These are phyloP conservation scores for Cavia aperea DNA, from an alignment of 2,113 vertebrate genomes.

Conservation along the genomic window DNA sequence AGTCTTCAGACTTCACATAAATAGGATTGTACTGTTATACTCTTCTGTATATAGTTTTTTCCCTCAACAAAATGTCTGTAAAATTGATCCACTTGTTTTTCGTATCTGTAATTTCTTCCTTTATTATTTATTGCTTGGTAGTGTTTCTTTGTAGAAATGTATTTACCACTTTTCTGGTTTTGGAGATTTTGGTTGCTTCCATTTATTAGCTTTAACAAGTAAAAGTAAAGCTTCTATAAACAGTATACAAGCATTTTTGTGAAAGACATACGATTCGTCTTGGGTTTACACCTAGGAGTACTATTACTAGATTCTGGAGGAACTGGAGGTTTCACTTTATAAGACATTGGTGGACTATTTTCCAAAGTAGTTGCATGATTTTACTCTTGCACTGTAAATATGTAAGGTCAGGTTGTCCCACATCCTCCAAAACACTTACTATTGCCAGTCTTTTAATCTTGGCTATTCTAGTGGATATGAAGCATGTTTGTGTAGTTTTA, in stretches of 20 bases:
- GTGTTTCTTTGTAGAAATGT: neutral
- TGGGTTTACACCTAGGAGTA: neutral
- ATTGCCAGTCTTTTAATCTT: neutral
- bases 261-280: neutral
- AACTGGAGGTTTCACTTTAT: neutral
- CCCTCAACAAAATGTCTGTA: neutral
- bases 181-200: neutral
- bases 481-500: neutral
- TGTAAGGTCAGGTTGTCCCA: neutral
- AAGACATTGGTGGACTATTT: slow-evolving; percentile 5
- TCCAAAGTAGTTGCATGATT: neutral
- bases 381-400: neutral
- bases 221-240: neutral
- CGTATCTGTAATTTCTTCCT: neutral
- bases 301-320: neutral
- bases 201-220: neutral
- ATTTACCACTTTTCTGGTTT: slow-evolving; percentile 7
- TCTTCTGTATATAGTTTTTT: neutral
- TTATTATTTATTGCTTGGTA: neutral
- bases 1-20: neutral
- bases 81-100: neutral
- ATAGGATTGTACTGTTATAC: neutral
- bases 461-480: neutral
- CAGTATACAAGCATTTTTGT: neutral
- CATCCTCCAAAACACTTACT: neutral